A percentile compares a stretch with the other conserved stretches of the same genome.
Evolutionary conservation across 1,140 invertebrate species (phyloP).

Genomic region (Pogonomyrmex californicus): DNA sequence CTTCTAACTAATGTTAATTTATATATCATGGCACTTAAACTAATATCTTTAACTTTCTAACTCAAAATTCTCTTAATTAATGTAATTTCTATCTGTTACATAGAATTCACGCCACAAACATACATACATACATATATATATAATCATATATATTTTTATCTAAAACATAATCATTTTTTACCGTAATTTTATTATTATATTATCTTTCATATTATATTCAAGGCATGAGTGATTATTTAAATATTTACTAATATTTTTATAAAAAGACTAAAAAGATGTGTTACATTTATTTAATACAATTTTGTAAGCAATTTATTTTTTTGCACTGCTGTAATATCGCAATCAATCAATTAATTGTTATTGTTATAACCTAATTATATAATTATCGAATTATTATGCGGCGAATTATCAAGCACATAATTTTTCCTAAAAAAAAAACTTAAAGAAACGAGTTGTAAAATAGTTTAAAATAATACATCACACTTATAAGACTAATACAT

Average conservation of each 20-base stretch:
- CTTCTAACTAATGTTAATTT: not conserved
- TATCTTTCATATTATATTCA: not conserved
- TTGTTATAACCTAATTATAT: not conserved
- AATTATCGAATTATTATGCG: not conserved
- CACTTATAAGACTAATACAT: not conserved
- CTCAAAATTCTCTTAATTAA: not conserved
- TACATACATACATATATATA: not conserved
- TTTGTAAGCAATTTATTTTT: too few species aligned
- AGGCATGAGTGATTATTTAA: not conserved
- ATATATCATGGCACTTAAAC: not conserved
- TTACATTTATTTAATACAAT: not conserved
- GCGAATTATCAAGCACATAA: not conserved
- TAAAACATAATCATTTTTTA: not conserved
- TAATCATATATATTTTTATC: not conserved
- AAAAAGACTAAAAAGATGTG: not conserved
- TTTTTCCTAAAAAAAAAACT: not conserved
- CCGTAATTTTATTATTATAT: not conserved
- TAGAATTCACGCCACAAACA: not conserved
- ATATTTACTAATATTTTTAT: not conserved
- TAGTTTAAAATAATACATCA: too few species aligned
- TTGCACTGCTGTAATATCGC: too few species aligned
- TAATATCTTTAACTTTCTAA: not conserved
- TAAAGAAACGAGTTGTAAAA: too few species aligned
- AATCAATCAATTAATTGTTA: not conserved
- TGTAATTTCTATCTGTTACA: not conserved